Evolutionary conservation across 2,797 vertebrate species (phyloP).

Genomic region (Florisuga fusca): DNA sequence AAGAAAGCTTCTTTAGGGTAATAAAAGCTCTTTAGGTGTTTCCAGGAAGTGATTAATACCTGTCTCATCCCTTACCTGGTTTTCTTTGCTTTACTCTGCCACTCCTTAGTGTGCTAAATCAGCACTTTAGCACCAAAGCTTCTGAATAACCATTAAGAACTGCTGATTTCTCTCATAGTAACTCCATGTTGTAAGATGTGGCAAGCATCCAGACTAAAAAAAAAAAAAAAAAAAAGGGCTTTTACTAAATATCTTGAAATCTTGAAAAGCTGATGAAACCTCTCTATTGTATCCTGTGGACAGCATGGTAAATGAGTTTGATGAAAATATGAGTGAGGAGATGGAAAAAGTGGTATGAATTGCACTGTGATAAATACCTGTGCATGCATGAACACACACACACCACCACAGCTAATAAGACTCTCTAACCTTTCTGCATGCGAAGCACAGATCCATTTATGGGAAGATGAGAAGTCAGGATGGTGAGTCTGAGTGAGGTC

Average conservation of each 20-base stretch:
- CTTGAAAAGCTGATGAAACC: neutral
- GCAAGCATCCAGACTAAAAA: neutral
- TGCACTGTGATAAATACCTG: neutral
- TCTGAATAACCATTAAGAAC: neutral
- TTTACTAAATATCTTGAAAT: neutral
- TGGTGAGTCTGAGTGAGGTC: slow-evolving; percentile 3
- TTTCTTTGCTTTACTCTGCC: slow-evolving; percentile 26
- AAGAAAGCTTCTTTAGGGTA: neutral
- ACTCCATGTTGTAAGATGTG: neutral
- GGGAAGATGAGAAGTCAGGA: slow-evolving; percentile 13
- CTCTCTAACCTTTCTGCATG: neutral
- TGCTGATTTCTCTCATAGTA: slow-evolving; percentile 2
- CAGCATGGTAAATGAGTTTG: neutral
- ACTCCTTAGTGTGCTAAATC: slow-evolving; percentile 43
- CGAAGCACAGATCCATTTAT: neutral
- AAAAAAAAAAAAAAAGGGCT: neutral
- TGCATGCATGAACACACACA: neutral
- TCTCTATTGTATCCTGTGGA: neutral
- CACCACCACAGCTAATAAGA: neutral
- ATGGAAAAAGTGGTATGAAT: neutral
- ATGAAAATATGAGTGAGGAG: neutral
- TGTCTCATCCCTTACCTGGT: slow-evolving; percentile 6
- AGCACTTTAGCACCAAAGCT: slow-evolving; percentile 34
- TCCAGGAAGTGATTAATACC: slow-evolving; percentile 28
- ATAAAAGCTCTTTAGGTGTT: neutral